phyloP scores from a whole-genome alignment of 2,113 vertebrate genomes.

The Gnathonemus longibarbis region DNA sequence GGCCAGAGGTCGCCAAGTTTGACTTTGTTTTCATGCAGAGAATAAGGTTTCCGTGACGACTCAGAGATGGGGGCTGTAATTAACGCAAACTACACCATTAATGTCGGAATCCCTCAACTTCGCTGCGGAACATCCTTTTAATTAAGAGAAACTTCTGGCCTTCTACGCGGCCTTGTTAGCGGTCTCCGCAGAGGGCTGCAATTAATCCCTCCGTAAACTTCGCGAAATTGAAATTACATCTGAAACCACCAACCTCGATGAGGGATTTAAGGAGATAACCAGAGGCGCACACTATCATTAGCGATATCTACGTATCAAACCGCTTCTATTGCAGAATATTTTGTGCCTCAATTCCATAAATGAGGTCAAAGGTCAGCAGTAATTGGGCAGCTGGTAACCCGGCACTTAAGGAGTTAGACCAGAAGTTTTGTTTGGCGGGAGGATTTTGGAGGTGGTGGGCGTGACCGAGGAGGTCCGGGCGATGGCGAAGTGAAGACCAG shows the following conservation, averaged over 20 bases:
- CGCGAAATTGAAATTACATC: not conserved
- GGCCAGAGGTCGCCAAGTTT: not conserved
- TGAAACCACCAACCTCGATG: not conserved
- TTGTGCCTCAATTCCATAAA: not conserved
- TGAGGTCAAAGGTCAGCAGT: not conserved
- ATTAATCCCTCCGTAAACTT: not conserved
- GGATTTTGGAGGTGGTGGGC: not conserved
- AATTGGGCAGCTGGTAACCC: not conserved
- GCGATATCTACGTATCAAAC: not conserved
- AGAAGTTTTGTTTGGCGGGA: not conserved
- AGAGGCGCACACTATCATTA: not conserved
- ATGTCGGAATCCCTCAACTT: conserved; percentile 9
- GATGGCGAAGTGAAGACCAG: not conserved
- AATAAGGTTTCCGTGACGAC: not conserved
- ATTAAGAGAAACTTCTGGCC: conserved; percentile 8
- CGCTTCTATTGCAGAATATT: not conserved
- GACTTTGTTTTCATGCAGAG: not conserved
- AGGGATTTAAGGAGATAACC: not conserved
- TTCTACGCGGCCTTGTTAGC: not conserved
- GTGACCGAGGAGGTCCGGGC: not conserved
- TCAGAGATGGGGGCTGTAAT: not conserved
- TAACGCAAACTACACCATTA: conserved; percentile 12
- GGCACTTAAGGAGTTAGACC: not conserved
- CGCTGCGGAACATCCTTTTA: not conserved
- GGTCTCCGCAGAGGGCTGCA: not conserved